Conservation (phyloP, 2,113 vertebrate species). For the Antechinus flavipes region DNA sequence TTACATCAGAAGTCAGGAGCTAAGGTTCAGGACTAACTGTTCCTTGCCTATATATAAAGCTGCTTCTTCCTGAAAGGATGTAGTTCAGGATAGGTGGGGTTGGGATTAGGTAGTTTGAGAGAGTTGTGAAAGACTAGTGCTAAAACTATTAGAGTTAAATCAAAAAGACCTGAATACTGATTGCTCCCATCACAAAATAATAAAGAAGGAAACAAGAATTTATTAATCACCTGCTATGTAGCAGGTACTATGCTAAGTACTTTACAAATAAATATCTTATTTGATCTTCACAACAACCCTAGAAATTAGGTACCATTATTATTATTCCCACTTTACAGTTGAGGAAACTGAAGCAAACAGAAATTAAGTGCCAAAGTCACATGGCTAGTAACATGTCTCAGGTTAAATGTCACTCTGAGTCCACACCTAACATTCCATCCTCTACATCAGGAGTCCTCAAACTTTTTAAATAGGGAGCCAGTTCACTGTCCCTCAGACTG, state of each 20-base stretch:
- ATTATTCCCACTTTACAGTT: neutral
- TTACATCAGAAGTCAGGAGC: rapidly evolving
- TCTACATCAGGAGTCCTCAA: neutral
- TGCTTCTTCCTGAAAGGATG: neutral
- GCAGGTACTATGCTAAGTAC: neutral
- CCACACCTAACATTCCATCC: neutral
- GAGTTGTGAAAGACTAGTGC: neutral
- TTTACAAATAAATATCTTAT: neutral
- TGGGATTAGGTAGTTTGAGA: neutral
- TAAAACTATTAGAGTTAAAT: neutral
- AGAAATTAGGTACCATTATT: neutral
- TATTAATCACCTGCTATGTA: neutral
- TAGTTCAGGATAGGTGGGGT: neutral
- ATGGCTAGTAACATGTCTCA: neutral
- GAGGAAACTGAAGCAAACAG: neutral
- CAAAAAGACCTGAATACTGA: neutral
- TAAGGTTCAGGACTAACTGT: neutral
- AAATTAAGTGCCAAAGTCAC: neutral
- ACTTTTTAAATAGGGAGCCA: too few species aligned
- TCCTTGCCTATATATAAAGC: neutral
- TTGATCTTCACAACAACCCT: neutral
- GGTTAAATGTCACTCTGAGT: neutral
- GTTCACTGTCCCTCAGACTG: too few species aligned
- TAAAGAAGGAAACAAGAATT: neutral
- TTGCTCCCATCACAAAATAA: neutral